These are phyloP conservation scores for Trachelus tabidus DNA, from an alignment of 2,888 invertebrate species.

Conservation along the genomic window DNA sequence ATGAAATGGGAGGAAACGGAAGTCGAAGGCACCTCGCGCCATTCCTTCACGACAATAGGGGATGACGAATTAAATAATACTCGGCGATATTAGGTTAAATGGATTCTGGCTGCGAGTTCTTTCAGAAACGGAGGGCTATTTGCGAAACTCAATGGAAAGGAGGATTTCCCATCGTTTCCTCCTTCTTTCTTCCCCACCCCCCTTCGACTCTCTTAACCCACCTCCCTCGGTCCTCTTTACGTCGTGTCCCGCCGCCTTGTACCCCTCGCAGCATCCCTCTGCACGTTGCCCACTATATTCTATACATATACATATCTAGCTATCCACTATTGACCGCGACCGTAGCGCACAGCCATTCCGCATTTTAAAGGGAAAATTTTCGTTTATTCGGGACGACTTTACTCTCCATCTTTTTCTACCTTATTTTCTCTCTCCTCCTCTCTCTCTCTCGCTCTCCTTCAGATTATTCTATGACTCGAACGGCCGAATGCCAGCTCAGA, in stretches of 20 bases:
- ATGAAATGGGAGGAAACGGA: too few relatives aligned
- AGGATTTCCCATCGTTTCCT: constrained; percentile 35
- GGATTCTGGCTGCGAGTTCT: constrained; percentile 36
- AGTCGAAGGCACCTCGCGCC: not conserved
- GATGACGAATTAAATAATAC: constrained; percentile 3
- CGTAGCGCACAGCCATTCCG: constrained; percentile 53
- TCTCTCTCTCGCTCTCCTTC: constrained; percentile 27
- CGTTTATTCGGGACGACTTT: constrained; percentile 55
- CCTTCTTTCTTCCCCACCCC: constrained; percentile 23
- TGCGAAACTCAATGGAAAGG: constrained; percentile 53
- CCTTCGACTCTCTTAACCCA: not conserved
- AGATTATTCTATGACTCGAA: constrained; percentile 57
- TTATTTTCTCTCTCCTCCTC: constrained; percentile 13
- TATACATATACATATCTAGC: not conserved
- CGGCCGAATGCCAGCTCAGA: constrained; percentile 57
- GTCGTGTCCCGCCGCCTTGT: not conserved
- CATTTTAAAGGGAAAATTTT: constrained; percentile 65
- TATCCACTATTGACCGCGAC: constrained; percentile 48
- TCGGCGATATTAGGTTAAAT: constrained; percentile 42
- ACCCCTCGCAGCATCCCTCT: not conserved
- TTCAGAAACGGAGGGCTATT: constrained; percentile 48
- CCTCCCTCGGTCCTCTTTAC: not conserved
- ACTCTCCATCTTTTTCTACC: constrained; percentile 29
- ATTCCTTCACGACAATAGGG: not conserved
- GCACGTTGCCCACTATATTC: not conserved